These are phyloP conservation scores for Trimorus sp. DNA, from an alignment of 2,888 invertebrate genomes.

Conservation along the genomic window DNA sequence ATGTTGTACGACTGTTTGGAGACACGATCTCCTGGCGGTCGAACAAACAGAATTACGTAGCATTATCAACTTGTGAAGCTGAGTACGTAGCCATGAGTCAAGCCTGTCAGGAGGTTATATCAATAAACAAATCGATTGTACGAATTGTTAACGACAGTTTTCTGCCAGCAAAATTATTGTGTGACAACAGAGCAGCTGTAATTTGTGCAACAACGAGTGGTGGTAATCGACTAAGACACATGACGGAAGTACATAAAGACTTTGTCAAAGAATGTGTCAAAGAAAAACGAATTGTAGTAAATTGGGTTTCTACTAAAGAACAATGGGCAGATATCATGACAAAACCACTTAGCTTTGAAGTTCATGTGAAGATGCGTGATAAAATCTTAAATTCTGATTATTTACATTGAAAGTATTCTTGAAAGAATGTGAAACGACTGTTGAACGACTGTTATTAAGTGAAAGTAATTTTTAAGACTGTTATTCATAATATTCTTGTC, in stretches of 20 bases:
- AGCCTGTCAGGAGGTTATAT: neutral
- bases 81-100: neutral
- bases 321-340: neutral
- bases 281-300: neutral
- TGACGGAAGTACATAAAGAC: neutral
- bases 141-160: neutral
- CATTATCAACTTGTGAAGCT: constrained; percentile 1
- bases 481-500: too few relatives aligned
- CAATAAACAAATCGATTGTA: neutral
- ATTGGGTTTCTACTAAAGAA: neutral
- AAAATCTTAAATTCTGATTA: too few relatives aligned
- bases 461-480: too few relatives aligned
- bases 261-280: neutral
- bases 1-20: neutral
- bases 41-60: neutral
- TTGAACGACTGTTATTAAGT: too few relatives aligned
- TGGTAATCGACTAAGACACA: neutral
- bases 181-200: neutral
- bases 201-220: neutral
- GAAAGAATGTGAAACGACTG: too few relatives aligned
- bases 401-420: too few relatives aligned
- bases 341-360: neutral
- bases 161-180: neutral
- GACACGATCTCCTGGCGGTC: neutral
- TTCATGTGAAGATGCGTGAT: too few relatives aligned